A percentile compares a stretch with the other conserved stretches of the same genome.
phyloP scores from a whole-genome alignment of 2,113 vertebrate species.

The Salvelinus namaycush region DNA sequence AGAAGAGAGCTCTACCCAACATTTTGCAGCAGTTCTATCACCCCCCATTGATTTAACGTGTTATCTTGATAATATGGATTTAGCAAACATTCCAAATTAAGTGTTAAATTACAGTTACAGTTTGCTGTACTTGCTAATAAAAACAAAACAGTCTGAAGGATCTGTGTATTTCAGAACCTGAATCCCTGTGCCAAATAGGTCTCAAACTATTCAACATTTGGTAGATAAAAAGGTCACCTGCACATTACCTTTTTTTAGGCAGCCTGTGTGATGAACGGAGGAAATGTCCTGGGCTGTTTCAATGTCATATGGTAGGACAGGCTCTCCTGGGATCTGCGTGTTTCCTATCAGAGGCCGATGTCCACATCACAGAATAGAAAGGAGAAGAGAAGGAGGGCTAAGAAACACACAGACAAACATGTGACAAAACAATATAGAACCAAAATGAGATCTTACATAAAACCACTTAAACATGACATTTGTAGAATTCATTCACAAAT shows the following conservation, averaged over 20 bases:
- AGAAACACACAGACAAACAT: neutral
- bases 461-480: too few species aligned
- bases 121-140: neutral
- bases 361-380: conserved; percentile 23
- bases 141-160: neutral
- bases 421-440: too few species aligned
- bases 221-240: conserved; percentile 13
- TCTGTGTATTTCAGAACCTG: neutral
- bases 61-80: neutral
- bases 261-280: conserved; percentile 67
- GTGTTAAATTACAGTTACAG: neutral
- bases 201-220: neutral
- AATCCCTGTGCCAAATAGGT: neutral
- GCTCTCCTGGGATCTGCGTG: conserved; percentile 33
- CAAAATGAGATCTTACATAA: too few species aligned
- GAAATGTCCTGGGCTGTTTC: conserved; percentile 62
- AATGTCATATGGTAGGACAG: conserved; percentile 66
- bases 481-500: too few species aligned
- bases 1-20: neutral
- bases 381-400: neutral
- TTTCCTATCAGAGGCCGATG: conserved; percentile 42
- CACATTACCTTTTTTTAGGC: conserved; percentile 58
- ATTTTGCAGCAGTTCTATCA: neutral
- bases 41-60: neutral
- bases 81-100: neutral